Base-by-base conservation (phyloP, 2,888 invertebrate species). In the Operophtera brumata region DNA sequence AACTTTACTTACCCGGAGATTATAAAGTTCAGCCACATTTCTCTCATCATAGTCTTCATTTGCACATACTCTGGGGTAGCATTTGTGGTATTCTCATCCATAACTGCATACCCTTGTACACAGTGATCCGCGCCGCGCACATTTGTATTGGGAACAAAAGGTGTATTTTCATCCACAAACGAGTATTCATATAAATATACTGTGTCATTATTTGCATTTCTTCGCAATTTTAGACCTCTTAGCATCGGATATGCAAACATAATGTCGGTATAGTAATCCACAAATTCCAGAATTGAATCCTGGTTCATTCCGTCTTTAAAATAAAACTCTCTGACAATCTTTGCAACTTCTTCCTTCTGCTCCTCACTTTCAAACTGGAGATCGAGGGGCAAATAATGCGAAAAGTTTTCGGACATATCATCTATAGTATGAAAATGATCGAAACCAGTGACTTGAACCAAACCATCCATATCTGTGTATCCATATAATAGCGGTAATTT, bases 371-470 rank as follows among this genome's bases (percentile, higher is more conserved):
- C 30, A 30, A 58, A 58, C 37, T 62, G 32, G 8, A 73, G 64
- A 54, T 71, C 66, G 8, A 39, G 57, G 6, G 73, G 71, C 13
- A 73, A 28, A 48, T 67, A 71, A 20, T 66, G 53, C 6, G 59
- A 54, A 30, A 54, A 58, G 25, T 54, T 54, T 13, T 25, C 35
- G 20, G 47, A 47, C 50, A 56, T 56, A 13, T 40, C 39, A 6
- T 13, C 40, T 13, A 13, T 37, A 9, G 9, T 12, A 8, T 12
- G 20, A 2, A 20, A 20, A 4, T 20, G 1, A 37, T 55, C 50
- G 26, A 55, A 55, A 1, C n/a, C 2, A 7, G 1, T 1, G 1
- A 39, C 28, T 0, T 1, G 10, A 2, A 35, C 0, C 4, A 35
- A 28, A 0, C 34, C 50, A 43, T 47, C 55, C 39, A 50, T 40